These are phyloP conservation scores for Microplitis deprimator DNA, from an alignment of 2,888 invertebrate species.

Conservation along the genomic window DNA sequence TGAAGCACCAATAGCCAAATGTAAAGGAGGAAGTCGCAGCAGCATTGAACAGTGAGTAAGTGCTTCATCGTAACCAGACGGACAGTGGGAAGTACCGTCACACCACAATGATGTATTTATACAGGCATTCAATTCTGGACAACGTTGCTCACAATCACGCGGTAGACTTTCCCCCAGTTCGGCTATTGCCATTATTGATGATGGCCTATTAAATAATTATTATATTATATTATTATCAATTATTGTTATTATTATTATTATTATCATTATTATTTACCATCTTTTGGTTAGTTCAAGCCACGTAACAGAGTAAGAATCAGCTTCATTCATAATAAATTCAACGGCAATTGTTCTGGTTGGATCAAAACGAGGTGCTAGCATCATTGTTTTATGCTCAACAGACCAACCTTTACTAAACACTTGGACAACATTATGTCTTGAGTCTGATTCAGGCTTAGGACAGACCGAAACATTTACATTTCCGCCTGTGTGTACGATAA, in stretches of 20 bases:
- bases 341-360: constrained; percentile 81
- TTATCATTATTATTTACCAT: constrained; percentile 59
- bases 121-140: constrained; percentile 70
- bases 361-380: constrained; percentile 75
- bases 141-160: constrained; percentile 75
- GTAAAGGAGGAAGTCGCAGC: constrained; percentile 83
- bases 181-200: constrained; percentile 46
- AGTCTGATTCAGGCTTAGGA: constrained; percentile 73
- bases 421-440: constrained; percentile 80
- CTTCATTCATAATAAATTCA: constrained; percentile 84
- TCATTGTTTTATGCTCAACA: constrained; percentile 65
- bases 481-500: constrained; percentile 84
- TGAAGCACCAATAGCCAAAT: constrained; percentile 74
- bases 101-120: constrained; percentile 71
- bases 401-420: constrained; percentile 90
- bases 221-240: neutral
- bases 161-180: constrained; percentile 74
- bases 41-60: constrained; percentile 85
- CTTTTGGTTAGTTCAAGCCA: constrained; percentile 87
- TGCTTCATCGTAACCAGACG: constrained; percentile 80
- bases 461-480: constrained; percentile 77
- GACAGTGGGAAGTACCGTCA: constrained; percentile 72
- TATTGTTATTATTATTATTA: constrained; percentile 1
- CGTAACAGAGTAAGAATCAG: constrained; percentile 82
- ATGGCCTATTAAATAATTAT: constrained; percentile 55